A percentile compares a stretch with the other conserved stretches of the same genome.
phyloP scores from a whole-genome alignment of 1,140 invertebrate species.

The Drosophila ogumai region DNA sequence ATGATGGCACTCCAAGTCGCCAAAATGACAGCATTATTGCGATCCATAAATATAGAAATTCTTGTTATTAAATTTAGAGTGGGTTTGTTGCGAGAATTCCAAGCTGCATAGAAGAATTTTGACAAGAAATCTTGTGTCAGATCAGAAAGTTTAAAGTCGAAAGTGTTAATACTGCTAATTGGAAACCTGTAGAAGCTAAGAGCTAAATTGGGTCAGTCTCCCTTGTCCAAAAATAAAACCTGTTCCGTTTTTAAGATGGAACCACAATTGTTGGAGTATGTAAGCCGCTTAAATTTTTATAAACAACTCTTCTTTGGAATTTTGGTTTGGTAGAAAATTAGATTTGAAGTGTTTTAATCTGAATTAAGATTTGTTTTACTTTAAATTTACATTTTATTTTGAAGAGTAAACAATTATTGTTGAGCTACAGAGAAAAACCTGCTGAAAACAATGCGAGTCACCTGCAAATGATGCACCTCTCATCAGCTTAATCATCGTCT shows the following conservation, averaged over 20 bases:
- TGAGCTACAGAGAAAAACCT: not conserved
- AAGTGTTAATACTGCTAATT: slow-evolving; percentile 15
- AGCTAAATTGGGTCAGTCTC: slow-evolving; percentile 11
- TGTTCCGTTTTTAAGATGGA: slow-evolving; percentile 3
- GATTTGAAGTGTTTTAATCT: not conserved
- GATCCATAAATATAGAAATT: slow-evolving; percentile 9
- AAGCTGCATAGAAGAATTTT: not conserved
- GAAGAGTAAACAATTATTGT: not conserved
- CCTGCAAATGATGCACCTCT: not conserved
- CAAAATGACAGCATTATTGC: slow-evolving; percentile 14
- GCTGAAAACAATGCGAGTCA: slow-evolving; percentile 18
- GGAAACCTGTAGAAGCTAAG: slow-evolving; percentile 4
- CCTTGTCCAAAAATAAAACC: not conserved
- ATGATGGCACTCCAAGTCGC: not conserved
- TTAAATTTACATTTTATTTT: not conserved
- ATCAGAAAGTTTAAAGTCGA: not conserved
- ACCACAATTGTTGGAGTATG: not conserved
- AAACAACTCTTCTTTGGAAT: not conserved
- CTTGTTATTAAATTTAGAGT: not conserved
- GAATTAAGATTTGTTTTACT: not conserved
- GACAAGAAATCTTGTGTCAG: no score
- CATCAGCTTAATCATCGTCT: slow-evolving; percentile 21
- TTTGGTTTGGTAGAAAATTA: not conserved
- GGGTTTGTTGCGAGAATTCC: not conserved
- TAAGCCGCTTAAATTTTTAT: slow-evolving; percentile 20